Evolutionary conservation across 2,797 vertebrate species (phyloP).

Genomic region (Pipistrellus nathusii): DNA sequence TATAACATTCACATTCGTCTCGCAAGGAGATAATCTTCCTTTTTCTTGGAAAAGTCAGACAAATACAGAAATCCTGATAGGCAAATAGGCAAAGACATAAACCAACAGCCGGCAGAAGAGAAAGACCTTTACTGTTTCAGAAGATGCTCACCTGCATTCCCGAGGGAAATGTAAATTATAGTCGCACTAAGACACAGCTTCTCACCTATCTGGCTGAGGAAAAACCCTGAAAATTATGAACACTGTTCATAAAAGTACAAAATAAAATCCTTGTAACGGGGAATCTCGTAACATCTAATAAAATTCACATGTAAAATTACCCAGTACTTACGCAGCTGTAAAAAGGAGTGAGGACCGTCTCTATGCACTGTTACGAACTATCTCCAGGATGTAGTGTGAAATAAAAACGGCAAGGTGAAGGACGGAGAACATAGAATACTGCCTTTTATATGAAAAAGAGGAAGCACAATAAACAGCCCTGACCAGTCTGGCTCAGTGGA

Average conservation of each 20-base stretch:
- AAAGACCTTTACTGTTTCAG: background rate
- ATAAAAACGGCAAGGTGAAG: background rate
- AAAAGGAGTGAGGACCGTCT: background rate
- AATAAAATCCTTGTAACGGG: constrained; percentile 16
- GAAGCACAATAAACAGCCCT: background rate
- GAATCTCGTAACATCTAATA: background rate
- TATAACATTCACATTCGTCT: constrained; percentile 4
- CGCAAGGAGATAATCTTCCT: constrained; percentile 4
- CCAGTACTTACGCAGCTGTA: background rate
- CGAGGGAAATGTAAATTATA: constrained; percentile 29
- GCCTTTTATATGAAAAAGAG: background rate
- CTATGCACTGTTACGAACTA: background rate
- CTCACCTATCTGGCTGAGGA: background rate
- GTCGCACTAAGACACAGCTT: background rate
- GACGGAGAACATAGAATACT: background rate
- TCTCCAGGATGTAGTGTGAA: background rate
- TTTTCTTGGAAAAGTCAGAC: constrained; percentile 58
- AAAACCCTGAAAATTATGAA: background rate
- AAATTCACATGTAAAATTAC: constrained; percentile 8
- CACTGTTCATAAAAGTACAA: constrained; percentile 6
- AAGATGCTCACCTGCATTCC: constrained; percentile 7
- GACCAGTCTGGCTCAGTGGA: no score
- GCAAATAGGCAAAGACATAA: constrained; percentile 51
- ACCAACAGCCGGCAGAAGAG: constrained; percentile 34
- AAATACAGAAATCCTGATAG: constrained; percentile 29